Base-by-base conservation (phyloP, 2,888 invertebrate genomes). In the Psylliodes chrysocephalus region DNA sequence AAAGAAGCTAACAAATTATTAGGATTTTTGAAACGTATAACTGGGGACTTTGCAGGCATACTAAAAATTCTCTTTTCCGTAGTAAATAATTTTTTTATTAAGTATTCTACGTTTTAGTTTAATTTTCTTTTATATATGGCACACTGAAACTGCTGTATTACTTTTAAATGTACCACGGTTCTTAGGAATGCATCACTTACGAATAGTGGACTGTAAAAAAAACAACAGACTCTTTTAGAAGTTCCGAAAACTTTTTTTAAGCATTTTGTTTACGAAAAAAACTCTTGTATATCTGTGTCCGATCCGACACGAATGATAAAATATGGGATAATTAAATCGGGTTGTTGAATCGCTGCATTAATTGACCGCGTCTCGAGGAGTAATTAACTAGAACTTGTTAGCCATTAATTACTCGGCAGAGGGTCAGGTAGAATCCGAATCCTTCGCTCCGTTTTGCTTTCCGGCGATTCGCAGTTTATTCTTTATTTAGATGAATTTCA, bases 341-440 rank as follows among this genome's bases (percentile, higher is more conserved):
- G 74, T 76, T 75, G 74, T 76, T 77, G 78, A 77, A 79, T 79
- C 77, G 75, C 67, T 67, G 75, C 79, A 78, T 80, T 80, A 81
- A 81, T 80, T 80, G 79, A 79, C 73, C 78, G 75, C 72, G 73
- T 75, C 75, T 62, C 73, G 71, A 71, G 76, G 35, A 78, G 78
- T 79, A 79, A 79, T 79, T 79, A 79, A 78, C 77, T 75, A 71
- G 76, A 78, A 78, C 78, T 77, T 78, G 78, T 78, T 75, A 77
- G 77, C 77, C 78, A 77, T 78, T 78, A 79, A 79, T 79, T 79
- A 79, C 49, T 25, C 40, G 49, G 75, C 75, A 57, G 63, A 57
- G 70, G 65, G 59, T 66, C 75, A 75, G 74, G 75, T 77, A 76
- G 71, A 73, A 66, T 59, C 38, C 49, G 59, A 59, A 59, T 59